A percentile compares a stretch with the other conserved stretches of the same genome.
Evolutionary conservation across 2,888 invertebrate genomes (phyloP).

Genomic region (Muscina levida): DNA sequence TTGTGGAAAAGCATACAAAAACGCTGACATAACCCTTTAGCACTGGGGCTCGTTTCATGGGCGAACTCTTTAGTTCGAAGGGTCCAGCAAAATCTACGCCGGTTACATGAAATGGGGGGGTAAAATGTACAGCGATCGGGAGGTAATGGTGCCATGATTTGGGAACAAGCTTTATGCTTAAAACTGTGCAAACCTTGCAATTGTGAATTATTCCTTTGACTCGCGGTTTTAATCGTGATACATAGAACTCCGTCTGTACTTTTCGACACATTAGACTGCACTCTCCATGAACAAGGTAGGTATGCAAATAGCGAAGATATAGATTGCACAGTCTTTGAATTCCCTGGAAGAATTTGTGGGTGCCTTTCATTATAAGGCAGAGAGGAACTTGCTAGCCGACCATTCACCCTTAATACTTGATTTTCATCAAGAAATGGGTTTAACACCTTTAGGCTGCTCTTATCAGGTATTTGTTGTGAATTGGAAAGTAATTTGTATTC

Average conservation of each 20-base stretch:
- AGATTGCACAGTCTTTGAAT: not conserved
- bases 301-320: not conserved
- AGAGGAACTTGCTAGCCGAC: not conserved
- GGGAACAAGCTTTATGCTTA: not conserved
- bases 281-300: not conserved
- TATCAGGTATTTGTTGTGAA: not conserved
- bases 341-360: slow-evolving; percentile 5
- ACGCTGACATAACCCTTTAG: slow-evolving; percentile 12
- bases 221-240: not conserved
- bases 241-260: slow-evolving; percentile 11
- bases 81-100: slow-evolving; percentile 12
- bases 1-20: not conserved
- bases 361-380: not conserved
- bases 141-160: not conserved
- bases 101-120: not conserved
- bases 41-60: not conserved
- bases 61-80: slow-evolving; percentile 17
- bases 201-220: not conserved
- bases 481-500: not conserved
- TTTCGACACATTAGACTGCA: not conserved
- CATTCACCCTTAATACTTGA: slow-evolving; percentile 10
- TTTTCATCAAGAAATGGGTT: slow-evolving; percentile 28
- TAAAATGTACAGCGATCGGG: slow-evolving; percentile 8
- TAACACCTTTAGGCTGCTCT: slow-evolving; percentile 4
- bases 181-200: not conserved